Base-by-base conservation (phyloP, 2,888 invertebrate genomes). In the Drosophila anceps region DNA sequence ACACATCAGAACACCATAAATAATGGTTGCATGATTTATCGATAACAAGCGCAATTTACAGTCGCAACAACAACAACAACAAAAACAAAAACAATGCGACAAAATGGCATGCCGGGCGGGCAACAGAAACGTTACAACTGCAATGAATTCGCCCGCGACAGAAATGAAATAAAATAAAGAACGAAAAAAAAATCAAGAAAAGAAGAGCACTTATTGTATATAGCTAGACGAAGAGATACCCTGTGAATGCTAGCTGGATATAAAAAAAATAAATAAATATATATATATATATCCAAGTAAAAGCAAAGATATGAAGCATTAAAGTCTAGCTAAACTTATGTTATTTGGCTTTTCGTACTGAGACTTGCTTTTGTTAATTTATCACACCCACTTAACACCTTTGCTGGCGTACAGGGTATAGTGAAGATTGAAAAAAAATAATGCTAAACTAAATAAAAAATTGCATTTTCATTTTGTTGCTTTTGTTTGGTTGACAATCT, bases 31-130 rank as follows among this genome's bases (percentile, higher is more conserved):
- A 92, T 91, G 91, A 92, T 91, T 91, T 91, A 92, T 91, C 91
- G 91, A 91, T 91, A 91, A 91, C 91, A 91, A 92, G 91, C 91
- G 91, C 91, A 91, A 92, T 92, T 91, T 90, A 90, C 91, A 90
- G 90, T 88, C 82, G 73, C 73, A 86, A 79, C 85, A 84, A 81
- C 79, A 85, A 79, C 84, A 83, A 80, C 79, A 76, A 55, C 66
- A n/a, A n/a, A n/a, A 79, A 70, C 71, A 81, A 79, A 75, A 88
- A 84, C 80, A 79, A 79, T 50, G 57, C 65, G 69, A 69, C 70
- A 77, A 77, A 77, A 85, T 79, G 81, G 73, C 73, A 77, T 76
- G 76, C 76, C 69, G 74, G 69, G 73, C 64, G 64, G 73, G 65
- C 74, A 81, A 67, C 50, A 69, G 65, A 73, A 73, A 62, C 79